Percentiles rank a stretch among this genome's conserved stretches.
Conservation (phyloP, 2,888 invertebrate species). For the Cryptocheilus praepositus region DNA sequence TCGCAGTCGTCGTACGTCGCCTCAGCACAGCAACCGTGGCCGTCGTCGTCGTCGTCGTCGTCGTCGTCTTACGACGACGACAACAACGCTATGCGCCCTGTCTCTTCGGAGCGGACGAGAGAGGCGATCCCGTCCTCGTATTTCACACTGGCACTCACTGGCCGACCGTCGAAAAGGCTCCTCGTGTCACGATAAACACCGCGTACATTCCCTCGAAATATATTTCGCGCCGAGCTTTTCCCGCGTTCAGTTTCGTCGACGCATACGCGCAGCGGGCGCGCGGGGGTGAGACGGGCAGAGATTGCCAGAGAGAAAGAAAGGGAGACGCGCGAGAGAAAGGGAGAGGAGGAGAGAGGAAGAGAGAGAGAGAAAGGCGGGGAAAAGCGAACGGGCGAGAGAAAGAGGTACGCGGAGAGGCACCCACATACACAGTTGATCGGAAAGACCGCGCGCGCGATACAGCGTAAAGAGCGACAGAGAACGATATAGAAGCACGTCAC, state of each 20-base stretch:
- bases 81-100: conserved; percentile 28
- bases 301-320: too few species aligned
- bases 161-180: conserved; percentile 27
- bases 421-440: not conserved
- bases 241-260: conserved; percentile 46
- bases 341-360: not conserved
- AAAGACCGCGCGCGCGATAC: not conserved
- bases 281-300: too few species aligned
- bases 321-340: not conserved
- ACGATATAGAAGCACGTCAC: conserved; percentile 21
- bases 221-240: conserved; percentile 49
- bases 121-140: not conserved
- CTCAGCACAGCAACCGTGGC: too few species aligned
- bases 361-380: not conserved
- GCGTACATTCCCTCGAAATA: conserved; percentile 40
- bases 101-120: too few species aligned
- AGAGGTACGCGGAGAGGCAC: conserved; percentile 12
- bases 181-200: conserved; percentile 41
- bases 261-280: too few species aligned
- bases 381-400: not conserved
- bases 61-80: conserved; percentile 38
- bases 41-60: conserved; percentile 28
- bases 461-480: not conserved
- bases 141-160: conserved; percentile 46
- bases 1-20: conserved; percentile 18